Conservation (phyloP, 2,113 vertebrate genomes). For the Gopherus evgoodei region DNA sequence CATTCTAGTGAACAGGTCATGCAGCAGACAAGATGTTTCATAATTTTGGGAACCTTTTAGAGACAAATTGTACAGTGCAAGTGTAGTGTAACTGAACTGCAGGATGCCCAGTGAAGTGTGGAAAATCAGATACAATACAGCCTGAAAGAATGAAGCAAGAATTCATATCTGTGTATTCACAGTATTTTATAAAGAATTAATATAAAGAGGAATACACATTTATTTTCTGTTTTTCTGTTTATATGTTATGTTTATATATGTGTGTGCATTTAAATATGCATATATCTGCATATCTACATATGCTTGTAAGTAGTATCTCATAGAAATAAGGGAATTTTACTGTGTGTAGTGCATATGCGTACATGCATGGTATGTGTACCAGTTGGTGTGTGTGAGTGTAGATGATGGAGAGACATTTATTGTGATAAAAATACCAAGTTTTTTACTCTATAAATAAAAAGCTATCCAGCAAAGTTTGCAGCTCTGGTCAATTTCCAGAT, state of each 20-base stretch:
- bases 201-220: slow-evolving; percentile 70
- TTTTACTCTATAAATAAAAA: slow-evolving; percentile 29
- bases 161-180: slow-evolving; percentile 75
- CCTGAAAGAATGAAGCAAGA: slow-evolving; percentile 79
- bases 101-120: slow-evolving; percentile 90
- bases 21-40: slow-evolving; percentile 89
- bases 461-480: slow-evolving; percentile 62
- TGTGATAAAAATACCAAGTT: slow-evolving; percentile 17
- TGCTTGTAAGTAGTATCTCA: slow-evolving; percentile 54
- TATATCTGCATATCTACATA: slow-evolving; percentile 35
- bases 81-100: slow-evolving; percentile 89
- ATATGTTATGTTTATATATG: slow-evolving; percentile 39
- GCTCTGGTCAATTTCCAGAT: slow-evolving; percentile 29
- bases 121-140: slow-evolving; percentile 91
- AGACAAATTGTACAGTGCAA: slow-evolving; percentile 91
- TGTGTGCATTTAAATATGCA: slow-evolving; percentile 1
- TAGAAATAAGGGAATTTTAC: slow-evolving; percentile 17
- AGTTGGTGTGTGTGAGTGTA: slow-evolving; percentile 47
- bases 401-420: slow-evolving; percentile 57
- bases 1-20: slow-evolving; percentile 82
- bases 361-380: slow-evolving; percentile 64
- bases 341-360: slow-evolving; percentile 61
- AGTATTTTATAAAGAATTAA: slow-evolving; percentile 75
- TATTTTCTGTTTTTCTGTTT: slow-evolving; percentile 62
- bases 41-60: slow-evolving; percentile 89